Percentiles rank a stretch among this genome's conserved stretches.
phyloP scores from a whole-genome alignment of 2,797 vertebrate species.

The Peromyscus attwateri region DNA sequence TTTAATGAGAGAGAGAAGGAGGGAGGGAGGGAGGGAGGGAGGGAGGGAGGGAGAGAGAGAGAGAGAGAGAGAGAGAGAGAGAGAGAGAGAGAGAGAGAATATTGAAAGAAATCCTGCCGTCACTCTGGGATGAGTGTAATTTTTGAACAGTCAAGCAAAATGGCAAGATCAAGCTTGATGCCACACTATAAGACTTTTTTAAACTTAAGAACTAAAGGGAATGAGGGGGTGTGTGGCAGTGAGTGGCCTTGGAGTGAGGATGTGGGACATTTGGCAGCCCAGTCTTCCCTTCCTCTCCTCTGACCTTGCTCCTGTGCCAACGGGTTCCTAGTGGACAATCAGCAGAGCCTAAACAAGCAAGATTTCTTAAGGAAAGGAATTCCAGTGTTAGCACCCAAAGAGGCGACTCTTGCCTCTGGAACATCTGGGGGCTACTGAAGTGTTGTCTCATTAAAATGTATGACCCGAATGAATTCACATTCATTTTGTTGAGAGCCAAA shows the following conservation, averaged over 20 bases:
- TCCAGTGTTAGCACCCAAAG: constrained; percentile 10
- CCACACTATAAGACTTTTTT: neutral
- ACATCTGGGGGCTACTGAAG: constrained; percentile 49
- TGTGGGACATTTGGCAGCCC: neutral
- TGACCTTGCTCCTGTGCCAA: constrained; percentile 27
- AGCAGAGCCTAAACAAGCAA: constrained; percentile 5
- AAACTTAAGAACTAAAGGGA: constrained; percentile 30
- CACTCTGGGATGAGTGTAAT: constrained; percentile 59
- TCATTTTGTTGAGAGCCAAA: constrained; percentile 66
- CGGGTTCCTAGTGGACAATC: neutral
- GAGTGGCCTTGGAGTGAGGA: neutral
- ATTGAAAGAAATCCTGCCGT: constrained; percentile 72
- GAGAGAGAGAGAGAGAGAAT: constrained; percentile 11
- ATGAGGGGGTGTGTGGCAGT: neutral
- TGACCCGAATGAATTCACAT: constrained; percentile 76
- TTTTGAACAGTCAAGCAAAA: constrained; percentile 68
- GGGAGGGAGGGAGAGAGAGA: neutral
- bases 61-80: neutral
- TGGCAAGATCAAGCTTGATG: constrained; percentile 58
- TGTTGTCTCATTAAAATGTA: constrained; percentile 77
- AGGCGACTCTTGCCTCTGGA: constrained; percentile 50
- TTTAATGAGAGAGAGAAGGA: constrained; percentile 31
- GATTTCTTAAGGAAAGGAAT: constrained; percentile 45
- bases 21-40: neutral
- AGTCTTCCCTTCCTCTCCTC: neutral